Evolutionary conservation across 2,113 vertebrate species (phyloP), one percentile per base, ranked within the genome.

Genomic region (Grallaria varia): DNA sequence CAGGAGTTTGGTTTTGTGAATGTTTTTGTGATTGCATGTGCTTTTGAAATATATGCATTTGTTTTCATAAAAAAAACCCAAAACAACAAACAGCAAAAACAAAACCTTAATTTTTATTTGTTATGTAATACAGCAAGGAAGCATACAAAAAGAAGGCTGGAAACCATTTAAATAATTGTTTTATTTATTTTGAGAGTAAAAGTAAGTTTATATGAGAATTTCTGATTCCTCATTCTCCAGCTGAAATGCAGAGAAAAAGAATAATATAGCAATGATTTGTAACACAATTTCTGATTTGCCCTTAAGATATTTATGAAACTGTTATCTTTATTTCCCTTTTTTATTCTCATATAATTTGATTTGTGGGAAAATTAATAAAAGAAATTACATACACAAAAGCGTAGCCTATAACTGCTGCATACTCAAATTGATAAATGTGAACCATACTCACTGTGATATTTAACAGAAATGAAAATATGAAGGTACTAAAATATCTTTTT

Each of bases 391-490:
- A 95, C 71, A 93, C 56, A 90, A 88, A 93, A 90, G 42, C 68
- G 66, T 53, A 77, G 76, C 52, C 52, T 23, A 35, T 93, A 96
- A 92, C 72, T 64, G 75, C 78, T 88, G 64, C 39, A 30, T 64
- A 81, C 27, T 96, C 79, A 84, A 88, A 68, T 64, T 96, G 93
- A 95, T 88, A 88, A 86, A 96, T 94, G 85, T 53, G 83, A 78
- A 84, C 68, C 52, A 64, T 75, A 86, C 31, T 89, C 75, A 45
- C 63, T 67, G 64, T 91, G 88, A 97, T 96, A 93, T 95, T 96
- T 95, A 96, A 88, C 82, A 94, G 85, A 95, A 96, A 90, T 88
- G 64, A 94, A 96, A 90, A 94, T 93, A 95, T 53, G 85, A 88
- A 64, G 79, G 59, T 63, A 75, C 64, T 96, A 94, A 94, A 96